Evolutionary conservation across 2,888 invertebrate genomes (phyloP).

Genomic region (Cheilosia impressa): DNA sequence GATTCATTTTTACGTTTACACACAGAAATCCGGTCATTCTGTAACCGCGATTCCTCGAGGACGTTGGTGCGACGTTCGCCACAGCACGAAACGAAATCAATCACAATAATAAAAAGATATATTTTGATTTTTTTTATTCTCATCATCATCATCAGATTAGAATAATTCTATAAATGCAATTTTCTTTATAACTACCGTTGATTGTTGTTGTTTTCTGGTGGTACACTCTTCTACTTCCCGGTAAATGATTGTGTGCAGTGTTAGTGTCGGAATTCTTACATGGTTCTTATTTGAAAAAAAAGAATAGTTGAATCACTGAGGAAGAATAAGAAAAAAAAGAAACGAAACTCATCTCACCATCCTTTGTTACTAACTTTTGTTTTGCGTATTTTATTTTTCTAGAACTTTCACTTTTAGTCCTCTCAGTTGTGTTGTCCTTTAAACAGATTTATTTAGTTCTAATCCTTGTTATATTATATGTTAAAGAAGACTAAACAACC

Average conservation of each 20-base stretch:
- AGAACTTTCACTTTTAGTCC: background rate
- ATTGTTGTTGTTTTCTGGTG: conserved; percentile 59
- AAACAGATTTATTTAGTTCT: conserved; percentile 54
- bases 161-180: conserved; percentile 63
- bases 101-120: conserved; percentile 54
- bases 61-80: conserved; percentile 81
- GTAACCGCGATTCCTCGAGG: conserved; percentile 84
- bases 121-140: conserved; percentile 40
- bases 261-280: conserved; percentile 66
- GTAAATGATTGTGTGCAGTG: conserved; percentile 45
- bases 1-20: conserved; percentile 82
- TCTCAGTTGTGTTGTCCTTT: conserved; percentile 23
- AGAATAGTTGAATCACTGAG: conserved; percentile 3
- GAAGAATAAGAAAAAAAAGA: conserved; percentile 3
- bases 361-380: background rate
- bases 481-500: conserved; percentile 55
- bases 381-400: conserved; percentile 7
- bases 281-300: conserved; percentile 43
- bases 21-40: conserved; percentile 84
- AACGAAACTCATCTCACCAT: conserved; percentile 12
- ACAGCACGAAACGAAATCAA: conserved; percentile 73
- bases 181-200: conserved; percentile 25
- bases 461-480: conserved; percentile 71
- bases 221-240: conserved; percentile 36
- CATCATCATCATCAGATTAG: conserved; percentile 32